phyloP scores from a whole-genome alignment of 2,888 invertebrate species.

The Netelia fuscicornis region DNA sequence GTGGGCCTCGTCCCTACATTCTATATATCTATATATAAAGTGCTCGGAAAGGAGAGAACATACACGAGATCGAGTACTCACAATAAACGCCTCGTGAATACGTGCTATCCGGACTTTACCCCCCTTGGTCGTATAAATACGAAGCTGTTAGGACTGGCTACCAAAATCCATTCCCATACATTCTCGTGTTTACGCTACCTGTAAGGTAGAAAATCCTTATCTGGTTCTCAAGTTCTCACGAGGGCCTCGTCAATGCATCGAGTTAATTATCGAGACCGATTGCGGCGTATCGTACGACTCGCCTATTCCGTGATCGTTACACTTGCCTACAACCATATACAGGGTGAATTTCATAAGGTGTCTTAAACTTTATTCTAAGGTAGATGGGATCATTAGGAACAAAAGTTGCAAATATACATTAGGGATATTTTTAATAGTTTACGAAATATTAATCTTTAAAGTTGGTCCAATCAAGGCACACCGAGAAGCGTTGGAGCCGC shows the following conservation, averaged over 20 bases:
- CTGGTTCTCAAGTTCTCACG: slow-evolving; percentile 43
- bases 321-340: slow-evolving; percentile 21
- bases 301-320: slow-evolving; percentile 25
- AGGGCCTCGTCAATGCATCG: slow-evolving; percentile 25
- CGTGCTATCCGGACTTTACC: slow-evolving; percentile 29
- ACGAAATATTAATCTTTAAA: too few relatives aligned
- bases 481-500: too few relatives aligned
- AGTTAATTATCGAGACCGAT: slow-evolving; percentile 50
- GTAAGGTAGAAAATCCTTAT: slow-evolving; percentile 14
- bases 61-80: slow-evolving; percentile 53
- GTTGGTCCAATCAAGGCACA: too few relatives aligned
- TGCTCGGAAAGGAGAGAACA: slow-evolving; percentile 20
- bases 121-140: not conserved
- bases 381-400: too few relatives aligned
- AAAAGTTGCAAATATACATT: too few relatives aligned
- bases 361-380: too few relatives aligned
- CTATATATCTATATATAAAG: not conserved
- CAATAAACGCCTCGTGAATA: slow-evolving; percentile 29
- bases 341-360: too few relatives aligned
- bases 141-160: not conserved
- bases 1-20: slow-evolving; percentile 56
- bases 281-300: slow-evolving; percentile 4
- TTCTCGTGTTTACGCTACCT: slow-evolving; percentile 8
- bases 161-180: slow-evolving; percentile 6
- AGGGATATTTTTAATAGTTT: too few relatives aligned